Percentiles rank a stretch among this genome's conserved stretches.
phyloP scores from a whole-genome alignment of 2,797 vertebrate species.

The Phrynocephalus vlangalii region DNA sequence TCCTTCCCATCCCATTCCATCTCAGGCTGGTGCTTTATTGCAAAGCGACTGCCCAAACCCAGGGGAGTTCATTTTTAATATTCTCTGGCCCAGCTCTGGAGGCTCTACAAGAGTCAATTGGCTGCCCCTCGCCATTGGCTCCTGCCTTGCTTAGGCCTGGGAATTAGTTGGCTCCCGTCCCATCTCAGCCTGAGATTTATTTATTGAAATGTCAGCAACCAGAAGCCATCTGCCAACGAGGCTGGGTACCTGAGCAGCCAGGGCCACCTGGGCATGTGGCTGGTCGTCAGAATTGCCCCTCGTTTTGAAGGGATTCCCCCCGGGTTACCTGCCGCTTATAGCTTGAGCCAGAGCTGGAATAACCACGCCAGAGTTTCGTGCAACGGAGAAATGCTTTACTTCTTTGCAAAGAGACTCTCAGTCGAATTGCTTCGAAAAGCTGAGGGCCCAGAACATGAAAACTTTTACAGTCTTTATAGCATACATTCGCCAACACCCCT shows the following conservation, averaged over 20 bases:
- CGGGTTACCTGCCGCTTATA: too few relatives aligned
- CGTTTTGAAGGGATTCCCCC: too few relatives aligned
- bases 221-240: neutral
- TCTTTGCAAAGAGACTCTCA: too few relatives aligned
- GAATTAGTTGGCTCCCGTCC: conserved; percentile 38
- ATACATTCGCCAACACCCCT: too few relatives aligned
- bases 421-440: too few relatives aligned
- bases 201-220: neutral
- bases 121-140: conserved; percentile 24
- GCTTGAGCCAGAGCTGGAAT: too few relatives aligned
- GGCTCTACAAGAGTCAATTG: conserved; percentile 46
- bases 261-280: too few relatives aligned
- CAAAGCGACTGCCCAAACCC: conserved; percentile 36
- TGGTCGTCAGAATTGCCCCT: neutral
- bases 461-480: too few relatives aligned
- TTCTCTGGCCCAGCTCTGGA: conserved; percentile 51
- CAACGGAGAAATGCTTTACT: too few relatives aligned
- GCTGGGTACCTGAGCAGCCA: neutral
- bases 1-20: neutral
- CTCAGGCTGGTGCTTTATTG: conserved; percentile 37
- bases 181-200: neutral
- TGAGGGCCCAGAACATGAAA: too few relatives aligned
- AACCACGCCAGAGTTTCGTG: too few relatives aligned
- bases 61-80: conserved; percentile 57
- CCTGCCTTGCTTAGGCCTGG: conserved; percentile 27